Evolutionary conservation across 2,888 invertebrate genomes (phyloP).

Genomic region (Physocephala rufipes): DNA sequence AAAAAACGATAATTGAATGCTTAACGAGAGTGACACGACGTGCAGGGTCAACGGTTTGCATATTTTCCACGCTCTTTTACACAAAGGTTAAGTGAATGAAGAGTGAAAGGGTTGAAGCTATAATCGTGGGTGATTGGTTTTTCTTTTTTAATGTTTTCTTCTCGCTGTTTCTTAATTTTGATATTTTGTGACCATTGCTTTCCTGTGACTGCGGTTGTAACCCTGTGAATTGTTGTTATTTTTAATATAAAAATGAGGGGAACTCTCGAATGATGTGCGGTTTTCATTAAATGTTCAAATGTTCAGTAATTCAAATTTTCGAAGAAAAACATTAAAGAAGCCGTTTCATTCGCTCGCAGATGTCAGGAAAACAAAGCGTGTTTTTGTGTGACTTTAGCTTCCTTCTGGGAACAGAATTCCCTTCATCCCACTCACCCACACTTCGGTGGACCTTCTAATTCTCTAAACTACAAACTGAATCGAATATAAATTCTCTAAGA

Average conservation of each 20-base stretch:
- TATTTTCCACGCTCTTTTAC: background rate
- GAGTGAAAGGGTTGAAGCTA: background rate
- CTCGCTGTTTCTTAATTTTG: too few species aligned
- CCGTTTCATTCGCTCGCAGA: too few species aligned
- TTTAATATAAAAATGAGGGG: background rate
- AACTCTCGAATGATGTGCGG: conserved; percentile 32
- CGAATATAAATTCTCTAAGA: conserved; percentile 41
- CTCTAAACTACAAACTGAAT: conserved; percentile 54
- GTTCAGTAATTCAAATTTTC: background rate
- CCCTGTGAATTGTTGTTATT: conserved; percentile 40
- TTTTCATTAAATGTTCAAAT: background rate
- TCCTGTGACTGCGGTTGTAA: too few species aligned
- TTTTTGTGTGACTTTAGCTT: too few species aligned
- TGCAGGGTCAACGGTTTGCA: conserved; percentile 20
- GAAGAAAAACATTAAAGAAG: too few species aligned
- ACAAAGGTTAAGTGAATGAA: background rate
- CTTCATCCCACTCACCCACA: background rate
- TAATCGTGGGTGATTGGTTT: conserved; percentile 18
- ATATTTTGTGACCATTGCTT: conserved; percentile 8
- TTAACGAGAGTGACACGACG: background rate
- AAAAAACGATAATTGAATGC: background rate
- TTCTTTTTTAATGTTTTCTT: too few species aligned
- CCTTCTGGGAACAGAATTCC: background rate
- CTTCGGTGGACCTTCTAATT: background rate
- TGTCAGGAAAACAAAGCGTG: background rate